These are phyloP conservation scores for Dascyllus trimaculatus DNA, from an alignment of 2,113 vertebrate species.

Conservation along the genomic window DNA sequence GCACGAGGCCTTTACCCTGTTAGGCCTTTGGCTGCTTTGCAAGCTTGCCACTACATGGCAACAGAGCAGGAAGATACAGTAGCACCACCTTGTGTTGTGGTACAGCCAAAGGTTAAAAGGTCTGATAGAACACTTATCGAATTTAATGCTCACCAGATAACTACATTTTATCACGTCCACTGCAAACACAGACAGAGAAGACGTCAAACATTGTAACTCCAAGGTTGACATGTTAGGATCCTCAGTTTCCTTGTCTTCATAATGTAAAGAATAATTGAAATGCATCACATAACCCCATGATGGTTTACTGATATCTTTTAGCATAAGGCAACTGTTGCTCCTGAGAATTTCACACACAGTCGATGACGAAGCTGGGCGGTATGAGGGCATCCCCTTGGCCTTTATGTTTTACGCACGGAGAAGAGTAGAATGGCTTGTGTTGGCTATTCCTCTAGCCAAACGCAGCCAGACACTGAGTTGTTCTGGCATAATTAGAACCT, in stretches of 20 bases:
- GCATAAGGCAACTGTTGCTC: constrained; percentile 16
- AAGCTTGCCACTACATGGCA: constrained; percentile 10
- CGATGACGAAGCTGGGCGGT: constrained; percentile 56
- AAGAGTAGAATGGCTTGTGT: constrained; percentile 68
- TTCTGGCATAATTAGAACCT: constrained; percentile 84
- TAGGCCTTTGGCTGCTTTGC: constrained; percentile 39
- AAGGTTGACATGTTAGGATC: not conserved
- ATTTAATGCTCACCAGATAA: not conserved
- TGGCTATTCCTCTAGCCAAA: constrained; percentile 69
- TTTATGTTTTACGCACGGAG: constrained; percentile 65
- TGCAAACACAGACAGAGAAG: not conserved
- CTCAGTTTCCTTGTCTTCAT: not conserved
- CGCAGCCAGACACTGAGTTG: constrained; percentile 74
- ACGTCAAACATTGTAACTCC: not conserved
- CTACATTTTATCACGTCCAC: not conserved
- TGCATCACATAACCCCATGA: not conserved
- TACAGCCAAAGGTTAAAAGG: constrained; percentile 63
- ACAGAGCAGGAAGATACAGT: constrained; percentile 69
- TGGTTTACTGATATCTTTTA: not conserved
- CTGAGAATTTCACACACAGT: constrained; percentile 44
- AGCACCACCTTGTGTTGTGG: constrained; percentile 81
- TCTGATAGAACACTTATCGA: constrained; percentile 8
- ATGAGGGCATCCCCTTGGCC: constrained; percentile 74
- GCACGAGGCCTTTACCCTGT: constrained; percentile 53
- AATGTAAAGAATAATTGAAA: not conserved